phyloP scores from a whole-genome alignment of 2,888 invertebrate species.

The Orthosia gothica region DNA sequence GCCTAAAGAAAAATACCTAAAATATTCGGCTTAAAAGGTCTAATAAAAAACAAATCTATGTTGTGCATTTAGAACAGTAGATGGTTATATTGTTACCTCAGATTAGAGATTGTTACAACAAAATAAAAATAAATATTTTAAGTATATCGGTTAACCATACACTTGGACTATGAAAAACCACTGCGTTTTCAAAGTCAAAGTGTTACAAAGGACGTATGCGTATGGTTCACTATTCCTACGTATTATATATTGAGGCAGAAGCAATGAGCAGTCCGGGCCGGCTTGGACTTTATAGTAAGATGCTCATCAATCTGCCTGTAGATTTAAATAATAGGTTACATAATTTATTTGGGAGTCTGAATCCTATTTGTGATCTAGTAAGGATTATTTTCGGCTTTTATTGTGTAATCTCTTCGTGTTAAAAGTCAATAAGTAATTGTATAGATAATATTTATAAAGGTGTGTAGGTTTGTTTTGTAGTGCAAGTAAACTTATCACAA shows the following conservation, averaged over 20 bases:
- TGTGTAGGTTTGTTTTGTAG: constrained; percentile 15
- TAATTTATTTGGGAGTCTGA: constrained; percentile 59
- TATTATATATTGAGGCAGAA: constrained; percentile 13
- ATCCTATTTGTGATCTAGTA: constrained; percentile 61
- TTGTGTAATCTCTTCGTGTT: constrained; percentile 61
- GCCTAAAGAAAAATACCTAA: constrained; percentile 17
- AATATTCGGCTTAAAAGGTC: constrained; percentile 41
- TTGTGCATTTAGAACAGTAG: constrained; percentile 36
- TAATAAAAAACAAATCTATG: constrained; percentile 8
- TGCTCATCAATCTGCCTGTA: constrained; percentile 22
- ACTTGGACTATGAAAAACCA: not conserved
- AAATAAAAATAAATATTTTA: not conserved
- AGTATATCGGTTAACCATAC: not conserved
- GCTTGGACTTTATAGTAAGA: not conserved
- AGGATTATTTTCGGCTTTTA: constrained; percentile 45
- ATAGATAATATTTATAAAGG: constrained; percentile 14
- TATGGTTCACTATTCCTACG: constrained; percentile 1
- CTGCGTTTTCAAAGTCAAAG: not conserved
- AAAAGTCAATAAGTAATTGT: constrained; percentile 37
- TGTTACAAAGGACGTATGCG: not conserved
- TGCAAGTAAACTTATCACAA: constrained; percentile 38
- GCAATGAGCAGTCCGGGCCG: not conserved
- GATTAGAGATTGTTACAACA: too few relatives aligned
- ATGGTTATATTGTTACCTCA: constrained; percentile 31
- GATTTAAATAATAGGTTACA: not conserved